Evolutionary conservation across 2,888 invertebrate species (phyloP), one percentile per base, ranked within the genome.

Genomic region (Zelleria hepariella): DNA sequence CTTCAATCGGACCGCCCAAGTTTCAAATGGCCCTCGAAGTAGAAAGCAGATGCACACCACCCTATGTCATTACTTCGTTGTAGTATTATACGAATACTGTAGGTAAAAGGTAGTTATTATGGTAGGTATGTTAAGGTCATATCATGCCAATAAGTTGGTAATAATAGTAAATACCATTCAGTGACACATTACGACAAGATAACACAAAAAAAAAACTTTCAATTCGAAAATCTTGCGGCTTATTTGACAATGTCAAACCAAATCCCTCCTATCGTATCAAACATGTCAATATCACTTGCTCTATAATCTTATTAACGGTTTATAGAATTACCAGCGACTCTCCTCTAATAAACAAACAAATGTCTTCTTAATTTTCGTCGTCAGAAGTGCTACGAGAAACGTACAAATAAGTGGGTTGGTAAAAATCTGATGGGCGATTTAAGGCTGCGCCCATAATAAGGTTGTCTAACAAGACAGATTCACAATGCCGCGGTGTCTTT

Each of bases 221-320:
- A 51, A 21, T n/a, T 10, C 51, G 23, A 51, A 51, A 51, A 53
- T 23, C 27, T n/a, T 21, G 27, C 55, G 32, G 32, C 55, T 56
- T 20, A 56, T 56, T 27, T 56, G 55, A 56, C 24, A 53, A 53
- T n/a, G n/a, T 56, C 32, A 27, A 53, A 53, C 18, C 23, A 53
- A 27, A 56, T 57, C 47, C 25, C 48, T 27, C 47, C 48, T 27
- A 25, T 65, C 61, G 67, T 64, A 69, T 71, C 70, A 70, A 67
- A 73, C 69, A 75, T 70, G 77, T 78, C 79, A 60, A 60, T 60
- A 57, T 60, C 53, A 78, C 79, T 76, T 72, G 75, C 72, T 56
- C 74, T 72, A 72, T 82, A 81, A 81, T 77, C 69, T 77, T 77
- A 81, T 82, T 80, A 82, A 73, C 72, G 70, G 77, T 72, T 80